Base-by-base conservation (phyloP, 1,140 invertebrate species). In the Episyrphus balteatus region DNA sequence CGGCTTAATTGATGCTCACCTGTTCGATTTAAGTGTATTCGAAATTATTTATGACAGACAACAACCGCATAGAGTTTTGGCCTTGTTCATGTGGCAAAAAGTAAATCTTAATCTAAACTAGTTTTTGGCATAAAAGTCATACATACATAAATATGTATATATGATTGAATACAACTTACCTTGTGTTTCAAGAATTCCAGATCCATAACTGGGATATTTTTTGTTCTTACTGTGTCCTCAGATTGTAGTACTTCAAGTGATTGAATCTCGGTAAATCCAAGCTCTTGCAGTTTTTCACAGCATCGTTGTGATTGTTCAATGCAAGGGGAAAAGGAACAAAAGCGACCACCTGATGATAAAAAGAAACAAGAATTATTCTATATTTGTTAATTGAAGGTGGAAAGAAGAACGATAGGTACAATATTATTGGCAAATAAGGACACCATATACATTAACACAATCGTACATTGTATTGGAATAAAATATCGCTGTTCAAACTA, bases 301-400 rank as follows among this genome's bases (percentile, higher is more conserved):
- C 87, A 91, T 54, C 82, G 78, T 70, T 97, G 91, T 1, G 96
- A 92, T 78, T 98, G 95, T 71, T 98, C 94, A 53, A 98, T 95
- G 65, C 95, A 98, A 0, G 95, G 95, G 3, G 93, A 97, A 73
- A 98, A 98, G 1, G 91, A 94, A 70, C 92, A 95, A 42, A 98
- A 78, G 55, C 92, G 78, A 18, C 92, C 92, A 61, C 92, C 92
- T 86, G n/a, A n/a, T n/a, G n/a, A 66, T 47, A 72, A 72, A 42
- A 36, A 51, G 32, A 33, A 46, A 32, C 17, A 18, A 47, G 30
- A 9, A 2, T 11, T 6, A 14, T 17, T 41, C 18, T 32, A 34
- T 39, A 43, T 41, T n/a, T n/a, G n/a, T n/a, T n/a, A n/a, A n/a
- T n/a, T n/a, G n/a, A n/a, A n/a, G n/a, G n/a, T n/a, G n/a, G n/a